Percentiles rank a stretch among this genome's conserved stretches.
Evolutionary conservation across 2,797 vertebrate genomes (phyloP).

Genomic region (Sebastes trivittatus): DNA sequence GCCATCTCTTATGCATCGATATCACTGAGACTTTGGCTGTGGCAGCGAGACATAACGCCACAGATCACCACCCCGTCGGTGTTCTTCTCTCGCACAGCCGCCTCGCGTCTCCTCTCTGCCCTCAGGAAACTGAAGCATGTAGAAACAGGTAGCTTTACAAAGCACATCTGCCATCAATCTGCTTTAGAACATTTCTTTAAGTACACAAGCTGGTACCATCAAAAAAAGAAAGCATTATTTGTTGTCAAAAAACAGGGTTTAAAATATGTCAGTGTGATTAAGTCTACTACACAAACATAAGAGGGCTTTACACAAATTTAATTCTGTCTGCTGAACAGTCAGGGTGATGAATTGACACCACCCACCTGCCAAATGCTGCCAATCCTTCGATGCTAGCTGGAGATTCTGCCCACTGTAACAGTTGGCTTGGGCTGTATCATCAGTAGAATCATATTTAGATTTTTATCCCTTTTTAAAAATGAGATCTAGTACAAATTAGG

Average conservation of each 20-base stretch:
- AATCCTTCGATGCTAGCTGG: not conserved
- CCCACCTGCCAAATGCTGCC: slow-evolving; percentile 61
- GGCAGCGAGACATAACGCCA: not conserved
- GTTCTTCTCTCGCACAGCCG: not conserved
- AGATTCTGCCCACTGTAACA: not conserved
- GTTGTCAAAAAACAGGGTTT: not conserved
- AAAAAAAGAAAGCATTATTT: not conserved
- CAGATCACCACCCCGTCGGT: not conserved
- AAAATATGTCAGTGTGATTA: slow-evolving; percentile 8
- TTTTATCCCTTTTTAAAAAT: not conserved
- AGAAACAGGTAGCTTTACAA: not conserved
- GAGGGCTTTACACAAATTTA: not conserved
- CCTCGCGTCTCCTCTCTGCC: not conserved
- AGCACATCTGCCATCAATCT: no score
- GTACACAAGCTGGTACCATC: not conserved
- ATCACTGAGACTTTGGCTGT: not conserved
- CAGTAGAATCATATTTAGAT: not conserved
- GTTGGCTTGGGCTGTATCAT: not conserved
- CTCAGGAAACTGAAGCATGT: not conserved
- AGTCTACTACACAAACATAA: not conserved
- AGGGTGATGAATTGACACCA: slow-evolving; percentile 37
- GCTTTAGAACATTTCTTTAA: not conserved
- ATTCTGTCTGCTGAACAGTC: slow-evolving; percentile 10
- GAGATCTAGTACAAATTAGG: not conserved
- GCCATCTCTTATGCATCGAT: not conserved